Conservation (phyloP, 2,888 invertebrate genomes). For the Oxystoma pomonae region DNA sequence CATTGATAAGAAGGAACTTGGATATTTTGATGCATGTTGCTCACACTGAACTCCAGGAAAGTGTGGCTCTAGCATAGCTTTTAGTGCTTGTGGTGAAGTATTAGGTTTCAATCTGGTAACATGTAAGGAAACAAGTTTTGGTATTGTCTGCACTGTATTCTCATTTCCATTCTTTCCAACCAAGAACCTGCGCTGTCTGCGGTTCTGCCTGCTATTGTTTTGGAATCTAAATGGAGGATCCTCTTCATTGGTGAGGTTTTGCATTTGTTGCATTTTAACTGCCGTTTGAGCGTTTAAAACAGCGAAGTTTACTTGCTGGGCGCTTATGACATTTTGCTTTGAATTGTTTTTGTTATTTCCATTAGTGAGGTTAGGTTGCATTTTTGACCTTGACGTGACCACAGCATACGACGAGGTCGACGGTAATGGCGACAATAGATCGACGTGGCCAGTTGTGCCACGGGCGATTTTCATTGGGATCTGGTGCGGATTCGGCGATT, state of each 20-base stretch:
- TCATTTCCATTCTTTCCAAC: constrained; percentile 5
- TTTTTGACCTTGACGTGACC: neutral
- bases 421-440: neutral
- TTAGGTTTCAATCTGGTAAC: constrained; percentile 13
- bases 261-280: constrained; percentile 1
- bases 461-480: neutral
- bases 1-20: constrained; percentile 8
- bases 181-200: neutral
- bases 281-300: neutral
- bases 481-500: neutral
- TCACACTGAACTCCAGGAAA: constrained; percentile 14
- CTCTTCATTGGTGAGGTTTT: neutral
- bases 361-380: neutral
- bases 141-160: neutral
- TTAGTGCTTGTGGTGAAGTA: constrained; percentile 9
- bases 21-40: constrained; percentile 12
- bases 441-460: neutral
- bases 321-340: neutral
- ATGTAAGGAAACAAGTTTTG: constrained; percentile 10
- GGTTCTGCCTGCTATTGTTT: neutral
- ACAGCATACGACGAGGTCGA: neutral
- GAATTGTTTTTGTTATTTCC: neutral
- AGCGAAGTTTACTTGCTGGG: constrained; percentile 5
- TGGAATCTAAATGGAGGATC: neutral
- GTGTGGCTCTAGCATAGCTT: constrained; percentile 7